Evolutionary conservation across 1,140 invertebrate genomes (phyloP), one percentile per base, ranked within the genome.

Genomic region (Pteromalus puparum): DNA sequence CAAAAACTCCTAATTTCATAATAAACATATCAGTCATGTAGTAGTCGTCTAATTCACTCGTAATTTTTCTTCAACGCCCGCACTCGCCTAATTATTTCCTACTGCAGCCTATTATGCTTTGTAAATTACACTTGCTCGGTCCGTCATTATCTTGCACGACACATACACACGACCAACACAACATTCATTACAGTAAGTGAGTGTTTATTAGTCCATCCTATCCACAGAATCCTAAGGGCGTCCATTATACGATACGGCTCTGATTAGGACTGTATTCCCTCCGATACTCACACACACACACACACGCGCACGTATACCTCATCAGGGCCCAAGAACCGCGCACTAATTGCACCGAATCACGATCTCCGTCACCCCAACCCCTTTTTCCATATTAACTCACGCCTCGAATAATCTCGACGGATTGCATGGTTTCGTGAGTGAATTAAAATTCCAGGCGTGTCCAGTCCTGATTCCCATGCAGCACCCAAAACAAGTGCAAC

Each of bases 201-300:
- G 68, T 70, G 68, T 70, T 70, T 70, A 70, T 70, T 70, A 70
- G 68, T 70, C 68, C 5, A 61, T 61, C 53, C 21, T 61, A 61
- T 61, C 21, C 53, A 21, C 53, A 61, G 53, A 61, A 61, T 61
- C 18, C 53, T 21, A 21, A 61, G 53, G 53, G 53, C 21, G 53
- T n/a, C 18, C 53, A n/a, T 61, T 61, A 61, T n/a, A n/a, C 53
- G 53, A 61, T 61, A 61, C 21, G 18, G 53, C 18, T 21, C 21
- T 61, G 53, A 61, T 61, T 61, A n/a, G 53, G 18, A 61, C 4
- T n/a, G 7, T 61, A 61, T 18, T 7, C 18, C 53, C 26, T n/a
- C 10, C 26, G 26, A 42, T 70, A 28, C 24, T 30, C 68, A 26
- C 68, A 34, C 30, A 4, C 30, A 34, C 30, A 34, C 30, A 68